Conservation (phyloP, 2,113 vertebrate genomes). For the Eudorcas thomsonii region DNA sequence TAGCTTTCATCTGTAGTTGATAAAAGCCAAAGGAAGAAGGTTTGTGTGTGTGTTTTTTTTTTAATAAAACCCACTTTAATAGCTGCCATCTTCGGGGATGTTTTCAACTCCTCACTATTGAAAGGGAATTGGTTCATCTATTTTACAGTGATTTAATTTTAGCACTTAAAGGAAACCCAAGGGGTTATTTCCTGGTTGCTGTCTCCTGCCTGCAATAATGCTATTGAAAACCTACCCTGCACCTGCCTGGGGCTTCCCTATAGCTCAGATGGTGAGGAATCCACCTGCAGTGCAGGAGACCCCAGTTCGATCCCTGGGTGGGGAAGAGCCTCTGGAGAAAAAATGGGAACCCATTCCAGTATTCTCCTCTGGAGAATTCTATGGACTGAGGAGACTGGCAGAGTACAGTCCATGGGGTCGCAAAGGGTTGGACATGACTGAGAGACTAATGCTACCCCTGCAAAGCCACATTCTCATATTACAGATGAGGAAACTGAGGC, state of each 20-base stretch:
- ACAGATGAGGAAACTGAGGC: not conserved
- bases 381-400: not conserved
- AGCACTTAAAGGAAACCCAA: not conserved
- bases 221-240: not conserved
- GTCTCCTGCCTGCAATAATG: not conserved
- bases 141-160: constrained; percentile 16
- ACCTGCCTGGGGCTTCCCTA: not conserved
- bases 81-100: not conserved
- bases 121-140: not conserved
- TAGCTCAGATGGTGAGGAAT: not conserved
- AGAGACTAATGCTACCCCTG: not conserved
- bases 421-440: not conserved
- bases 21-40: constrained; percentile 14
- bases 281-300: not conserved
- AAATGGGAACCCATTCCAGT: not conserved
- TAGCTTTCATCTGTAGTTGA: constrained; percentile 25
- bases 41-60: not conserved
- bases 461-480: not conserved
- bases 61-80: not conserved
- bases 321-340: not conserved
- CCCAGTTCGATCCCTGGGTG: not conserved
- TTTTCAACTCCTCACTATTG: not conserved
- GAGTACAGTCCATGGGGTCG: not conserved
- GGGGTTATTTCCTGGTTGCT: not conserved
- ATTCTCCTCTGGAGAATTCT: not conserved